These are phyloP conservation scores for Drosophila pandora DNA, from an alignment of 1,140 invertebrate species.

Conservation along the genomic window DNA sequence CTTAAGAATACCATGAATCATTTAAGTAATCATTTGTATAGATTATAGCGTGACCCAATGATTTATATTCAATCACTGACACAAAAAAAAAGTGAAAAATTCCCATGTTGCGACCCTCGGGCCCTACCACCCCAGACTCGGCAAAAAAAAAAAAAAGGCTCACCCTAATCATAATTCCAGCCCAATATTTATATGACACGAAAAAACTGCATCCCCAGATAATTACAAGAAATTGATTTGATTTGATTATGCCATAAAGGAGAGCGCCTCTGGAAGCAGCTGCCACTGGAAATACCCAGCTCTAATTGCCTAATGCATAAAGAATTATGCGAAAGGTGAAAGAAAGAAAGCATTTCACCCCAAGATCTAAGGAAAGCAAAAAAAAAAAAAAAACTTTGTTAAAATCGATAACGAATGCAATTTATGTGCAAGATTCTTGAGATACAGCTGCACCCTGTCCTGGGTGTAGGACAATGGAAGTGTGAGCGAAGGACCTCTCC, in stretches of 20 bases:
- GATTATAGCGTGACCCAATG: constrained; percentile 12
- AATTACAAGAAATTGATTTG: constrained; percentile 67
- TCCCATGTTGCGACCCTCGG: constrained; percentile 22
- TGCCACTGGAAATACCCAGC: constrained; percentile 37
- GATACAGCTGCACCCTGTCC: constrained; percentile 41
- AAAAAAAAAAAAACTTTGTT: constrained; percentile 37
- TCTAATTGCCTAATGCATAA: constrained; percentile 68
- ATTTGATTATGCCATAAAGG: constrained; percentile 57
- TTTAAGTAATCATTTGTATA: constrained; percentile 20
- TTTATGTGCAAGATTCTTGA: constrained; percentile 54
- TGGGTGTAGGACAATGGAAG: constrained; percentile 27
- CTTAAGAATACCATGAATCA: neutral
- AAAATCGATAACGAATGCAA: constrained; percentile 68
- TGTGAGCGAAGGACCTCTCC: constrained; percentile 41
- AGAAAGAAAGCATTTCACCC: constrained; percentile 34
- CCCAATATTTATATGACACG: constrained; percentile 45
- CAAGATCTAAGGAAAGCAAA: constrained; percentile 13
- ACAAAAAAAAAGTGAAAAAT: constrained; percentile 3
- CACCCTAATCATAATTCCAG: constrained; percentile 43
- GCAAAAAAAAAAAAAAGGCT: constrained; percentile 9
- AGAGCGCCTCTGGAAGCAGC: constrained; percentile 38
- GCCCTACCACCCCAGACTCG: neutral
- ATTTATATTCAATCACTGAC: constrained; percentile 21
- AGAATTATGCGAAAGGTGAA: constrained; percentile 53
- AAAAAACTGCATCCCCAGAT: constrained; percentile 41